These are phyloP conservation scores for Thalassaphorura encarpata DNA, from an alignment of 1,140 invertebrate genomes.

Conservation along the genomic window DNA sequence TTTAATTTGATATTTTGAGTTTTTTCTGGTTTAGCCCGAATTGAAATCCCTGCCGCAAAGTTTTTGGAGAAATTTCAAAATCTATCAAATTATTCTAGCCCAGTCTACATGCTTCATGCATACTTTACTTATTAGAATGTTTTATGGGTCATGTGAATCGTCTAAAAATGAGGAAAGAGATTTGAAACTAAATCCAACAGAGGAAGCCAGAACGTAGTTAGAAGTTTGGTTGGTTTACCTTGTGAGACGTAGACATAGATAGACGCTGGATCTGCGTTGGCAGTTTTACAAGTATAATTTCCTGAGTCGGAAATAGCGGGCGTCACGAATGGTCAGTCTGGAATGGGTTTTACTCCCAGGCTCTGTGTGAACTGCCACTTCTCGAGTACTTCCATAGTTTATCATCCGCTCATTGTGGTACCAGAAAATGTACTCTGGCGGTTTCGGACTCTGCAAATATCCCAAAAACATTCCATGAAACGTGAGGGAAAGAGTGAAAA, in stretches of 20 bases:
- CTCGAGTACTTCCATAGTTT: slow-evolving; percentile 75
- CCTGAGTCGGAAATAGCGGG: slow-evolving; percentile 74
- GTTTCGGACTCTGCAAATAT: slow-evolving; percentile 61
- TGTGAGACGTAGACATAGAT: slow-evolving; percentile 83
- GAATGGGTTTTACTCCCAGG: slow-evolving; percentile 70
- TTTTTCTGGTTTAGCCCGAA: too few species aligned
- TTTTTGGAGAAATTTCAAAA: too few species aligned
- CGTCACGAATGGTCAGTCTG: slow-evolving; percentile 63
- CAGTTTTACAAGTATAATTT: slow-evolving; percentile 72
- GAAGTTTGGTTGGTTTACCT: slow-evolving; percentile 54
- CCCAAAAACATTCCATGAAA: not conserved
- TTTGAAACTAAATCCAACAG: too few species aligned
- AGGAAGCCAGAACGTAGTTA: too few species aligned
- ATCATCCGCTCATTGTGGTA: slow-evolving; percentile 86
- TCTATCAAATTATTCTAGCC: too few species aligned
- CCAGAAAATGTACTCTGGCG: slow-evolving; percentile 83
- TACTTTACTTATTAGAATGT: too few species aligned
- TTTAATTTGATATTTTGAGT: too few species aligned
- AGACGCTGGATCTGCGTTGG: slow-evolving; percentile 75
- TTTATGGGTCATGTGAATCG: too few species aligned
- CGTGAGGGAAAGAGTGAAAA: not conserved
- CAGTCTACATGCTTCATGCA: too few species aligned
- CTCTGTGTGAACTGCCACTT: slow-evolving; percentile 74
- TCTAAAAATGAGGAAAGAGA: too few species aligned
- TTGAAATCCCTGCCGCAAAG: too few species aligned